Percentiles rank a stretch among this genome's conserved stretches.
These are phyloP conservation scores for Pithys albifrons DNA, from an alignment of 2,113 vertebrate genomes.

Conservation along the genomic window DNA sequence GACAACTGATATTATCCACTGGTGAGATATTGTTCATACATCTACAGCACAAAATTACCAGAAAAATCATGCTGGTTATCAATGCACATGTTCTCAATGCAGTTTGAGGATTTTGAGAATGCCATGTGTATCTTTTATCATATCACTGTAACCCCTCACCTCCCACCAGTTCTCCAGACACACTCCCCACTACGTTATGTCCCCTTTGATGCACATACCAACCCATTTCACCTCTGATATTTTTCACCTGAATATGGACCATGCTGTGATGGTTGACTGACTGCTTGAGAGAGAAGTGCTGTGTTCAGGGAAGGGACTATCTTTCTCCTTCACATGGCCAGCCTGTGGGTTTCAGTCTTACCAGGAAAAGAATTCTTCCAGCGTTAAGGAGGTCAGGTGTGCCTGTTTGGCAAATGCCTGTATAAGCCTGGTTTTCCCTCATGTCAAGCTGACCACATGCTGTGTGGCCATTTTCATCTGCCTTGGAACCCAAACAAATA, in stretches of 20 bases:
- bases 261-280: neutral
- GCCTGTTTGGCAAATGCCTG: neutral
- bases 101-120: constrained; percentile 45
- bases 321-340: neutral
- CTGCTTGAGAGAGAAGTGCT: neutral
- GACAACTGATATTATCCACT: constrained; percentile 71
- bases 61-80: constrained; percentile 60
- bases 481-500: neutral
- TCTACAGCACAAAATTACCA: constrained; percentile 61
- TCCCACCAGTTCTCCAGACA: constrained; percentile 53
- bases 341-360: neutral
- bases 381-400: neutral
- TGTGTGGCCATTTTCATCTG: neutral
- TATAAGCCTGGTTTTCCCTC: fast-evolving
- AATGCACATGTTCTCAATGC: constrained; percentile 36
- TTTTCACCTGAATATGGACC: neutral
- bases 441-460: fast-evolving
- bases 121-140: constrained; percentile 22
- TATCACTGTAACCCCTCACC: constrained; percentile 42
- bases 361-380: neutral
- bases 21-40: constrained; percentile 66
- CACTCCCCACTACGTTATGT: neutral
- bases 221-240: constrained; percentile 25
- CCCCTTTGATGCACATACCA: neutral
- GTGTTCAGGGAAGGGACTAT: neutral